Base-by-base conservation (phyloP, 2,888 invertebrate genomes). In the Abrostola triplasia region DNA sequence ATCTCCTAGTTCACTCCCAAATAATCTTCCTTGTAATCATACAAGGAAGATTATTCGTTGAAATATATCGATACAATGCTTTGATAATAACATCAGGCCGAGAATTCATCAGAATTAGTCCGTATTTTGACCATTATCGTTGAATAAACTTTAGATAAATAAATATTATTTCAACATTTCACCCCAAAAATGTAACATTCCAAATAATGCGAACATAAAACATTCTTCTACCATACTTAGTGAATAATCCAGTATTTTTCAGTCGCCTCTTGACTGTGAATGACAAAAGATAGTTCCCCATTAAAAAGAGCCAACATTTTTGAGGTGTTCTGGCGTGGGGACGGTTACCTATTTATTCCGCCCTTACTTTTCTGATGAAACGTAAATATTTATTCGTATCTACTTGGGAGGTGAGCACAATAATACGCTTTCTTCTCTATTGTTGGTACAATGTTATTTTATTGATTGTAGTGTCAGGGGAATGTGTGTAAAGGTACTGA, bases 241-340 rank as follows among this genome's bases (percentile, higher is more conserved):
- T 57, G 5, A 2, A 35, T 13, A 47, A 55, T 47, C 6, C 40
- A 57, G 44, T n/a, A 54, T 57, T 42, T 59, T 41, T n/a, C 36
- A 38, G 53, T 11, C 48, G 11, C 13, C 44, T 61, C 56, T 54
- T 44, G 35, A 36, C 42, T 11, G 37, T 41, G 54, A 64, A 63
- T 63, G 40, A 73, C 59, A 71, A 68, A 71, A 69, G 59, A 60
- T 60, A 60, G 69, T 68, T 73, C 54, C 11, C 74, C 51, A 73
- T 71, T 73, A 73, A 67, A 73, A 68, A 42, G 57, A 73, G 57
- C 51, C 48, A 69, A 58, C 59, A 60, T 58, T 68, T 47, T 68
- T 64, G 70, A 60, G 59, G 74, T 60, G 58, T 68, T 73, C 67
- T 55, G 24, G 40, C 36, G 42, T 47, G 36, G 47, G 56, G 38